A percentile compares a stretch with the other conserved stretches of the same genome.
Conservation (phyloP, 2,797 vertebrate genomes). For the Distichodus sexfasciatus region DNA sequence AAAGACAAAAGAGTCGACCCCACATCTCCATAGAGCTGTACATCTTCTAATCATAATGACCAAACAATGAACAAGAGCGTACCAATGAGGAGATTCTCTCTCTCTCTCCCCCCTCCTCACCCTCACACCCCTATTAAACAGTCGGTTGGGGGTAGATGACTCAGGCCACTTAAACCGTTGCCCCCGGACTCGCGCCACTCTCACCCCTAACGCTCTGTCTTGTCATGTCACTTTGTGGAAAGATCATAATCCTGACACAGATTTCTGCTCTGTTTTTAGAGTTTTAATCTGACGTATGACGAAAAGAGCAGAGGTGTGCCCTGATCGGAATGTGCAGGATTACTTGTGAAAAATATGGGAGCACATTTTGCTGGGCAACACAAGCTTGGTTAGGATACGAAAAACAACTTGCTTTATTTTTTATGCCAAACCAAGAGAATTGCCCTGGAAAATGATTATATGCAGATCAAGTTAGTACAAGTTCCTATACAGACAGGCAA, state of each 20-base stretch:
- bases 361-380: too few relatives aligned
- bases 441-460: too few relatives aligned
- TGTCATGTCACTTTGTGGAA: slow-evolving; percentile 76
- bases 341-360: too few relatives aligned
- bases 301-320: slow-evolving; percentile 70
- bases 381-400: too few relatives aligned
- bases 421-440: too few relatives aligned
- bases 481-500: too few relatives aligned
- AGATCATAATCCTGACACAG: slow-evolving; percentile 70
- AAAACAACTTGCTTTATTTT: too few relatives aligned
- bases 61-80: slow-evolving; percentile 72
- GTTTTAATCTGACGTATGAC: slow-evolving; percentile 73
- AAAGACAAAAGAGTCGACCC: slow-evolving; percentile 62
- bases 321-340: slow-evolving; percentile 75
- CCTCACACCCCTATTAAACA: background rate
- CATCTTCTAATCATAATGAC: slow-evolving; percentile 73
- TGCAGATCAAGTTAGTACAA: too few relatives aligned
- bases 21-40: slow-evolving; percentile 65
- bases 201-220: slow-evolving; percentile 78
- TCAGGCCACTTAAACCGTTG: slow-evolving; percentile 67
- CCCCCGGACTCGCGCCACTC: slow-evolving; percentile 63
- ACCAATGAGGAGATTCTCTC: slow-evolving; percentile 32
- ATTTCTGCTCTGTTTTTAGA: slow-evolving; percentile 63
- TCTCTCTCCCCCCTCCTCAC: slow-evolving; percentile 1
- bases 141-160: background rate